Percentiles rank a stretch among this genome's conserved stretches.
Conservation (phyloP, 37 sponge, comb jelly and placozoan species). For the Halisarca cf. caerulea region DNA sequence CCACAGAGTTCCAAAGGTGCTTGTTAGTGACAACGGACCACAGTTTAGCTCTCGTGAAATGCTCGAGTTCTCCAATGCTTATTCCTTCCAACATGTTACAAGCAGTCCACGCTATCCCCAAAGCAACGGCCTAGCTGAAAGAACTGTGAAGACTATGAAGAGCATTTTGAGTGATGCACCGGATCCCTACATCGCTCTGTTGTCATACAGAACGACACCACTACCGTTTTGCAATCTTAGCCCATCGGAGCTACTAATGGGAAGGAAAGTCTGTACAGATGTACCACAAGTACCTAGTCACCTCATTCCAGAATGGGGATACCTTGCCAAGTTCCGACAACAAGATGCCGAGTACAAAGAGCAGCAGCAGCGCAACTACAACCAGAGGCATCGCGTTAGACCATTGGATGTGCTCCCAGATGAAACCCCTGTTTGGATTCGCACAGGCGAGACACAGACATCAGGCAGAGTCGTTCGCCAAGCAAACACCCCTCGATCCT, state of each 20-base stretch:
- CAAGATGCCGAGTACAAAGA: not conserved
- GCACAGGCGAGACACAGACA: too few relatives aligned
- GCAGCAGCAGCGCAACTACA: constrained; percentile 36
- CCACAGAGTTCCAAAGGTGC: constrained; percentile 45
- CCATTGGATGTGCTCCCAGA: constrained; percentile 19
- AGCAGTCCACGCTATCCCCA: constrained; percentile 60
- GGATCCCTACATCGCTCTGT: constrained; percentile 34
- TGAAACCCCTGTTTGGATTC: constrained; percentile 50
- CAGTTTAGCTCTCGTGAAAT: constrained; percentile 51
- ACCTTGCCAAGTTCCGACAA: constrained; percentile 30
- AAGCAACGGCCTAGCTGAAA: constrained; percentile 58
- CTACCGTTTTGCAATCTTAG: constrained; percentile 45
- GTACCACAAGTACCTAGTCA: constrained; percentile 36
- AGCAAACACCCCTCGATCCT: not conserved
- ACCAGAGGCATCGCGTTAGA: constrained; percentile 30
- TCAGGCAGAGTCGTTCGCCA: too few relatives aligned
- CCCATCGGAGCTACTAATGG: constrained; percentile 58
- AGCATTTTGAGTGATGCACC: not conserved
- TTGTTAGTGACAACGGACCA: constrained; percentile 58
- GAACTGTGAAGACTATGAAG: constrained; percentile 48
- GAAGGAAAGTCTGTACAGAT: constrained; percentile 27
- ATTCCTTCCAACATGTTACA: constrained; percentile 40
- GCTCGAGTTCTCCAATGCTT: constrained; percentile 26
- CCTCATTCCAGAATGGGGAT: constrained; percentile 50
- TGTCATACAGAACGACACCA: constrained; percentile 49